Conservation (phyloP, 2,113 vertebrate genomes). For the Hydrolagus affinis region DNA sequence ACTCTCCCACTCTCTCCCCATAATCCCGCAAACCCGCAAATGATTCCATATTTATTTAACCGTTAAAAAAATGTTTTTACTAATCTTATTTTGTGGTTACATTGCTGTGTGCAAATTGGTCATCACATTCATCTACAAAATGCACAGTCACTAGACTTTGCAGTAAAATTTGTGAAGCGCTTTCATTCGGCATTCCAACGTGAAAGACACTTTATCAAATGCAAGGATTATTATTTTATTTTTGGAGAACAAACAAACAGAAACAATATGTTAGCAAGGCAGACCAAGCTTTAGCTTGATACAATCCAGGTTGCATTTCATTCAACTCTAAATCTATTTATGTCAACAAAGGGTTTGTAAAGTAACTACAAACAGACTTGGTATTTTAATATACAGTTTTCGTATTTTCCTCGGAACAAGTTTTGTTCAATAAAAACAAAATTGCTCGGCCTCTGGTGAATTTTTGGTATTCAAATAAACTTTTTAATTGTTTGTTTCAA, state of each 20-base stretch:
- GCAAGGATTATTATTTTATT: no score
- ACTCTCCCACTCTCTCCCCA: no score
- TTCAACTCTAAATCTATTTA: conserved; percentile 20
- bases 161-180: no score
- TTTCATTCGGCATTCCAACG: no score
- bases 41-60: no score
- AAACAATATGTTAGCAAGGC: not conserved
- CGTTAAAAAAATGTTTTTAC: no score
- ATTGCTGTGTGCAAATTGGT: no score
- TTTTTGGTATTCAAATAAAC: not conserved
- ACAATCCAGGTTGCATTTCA: not conserved
- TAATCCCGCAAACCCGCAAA: no score
- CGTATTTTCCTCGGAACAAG: conserved; percentile 18
- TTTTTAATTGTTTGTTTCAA: not conserved
- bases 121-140: no score
- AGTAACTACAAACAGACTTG: conserved; percentile 28
- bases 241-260: not conserved
- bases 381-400: not conserved
- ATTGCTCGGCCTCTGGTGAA: conserved; percentile 15
- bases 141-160: no score
- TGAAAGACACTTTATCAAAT: no score
- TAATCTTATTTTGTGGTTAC: no score
- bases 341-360: conserved; percentile 1
- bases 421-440: conserved; percentile 22
- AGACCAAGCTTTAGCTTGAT: not conserved